Evolutionary conservation across 2,888 invertebrate genomes (phyloP).

Genomic region (Drosophila dives): DNA sequence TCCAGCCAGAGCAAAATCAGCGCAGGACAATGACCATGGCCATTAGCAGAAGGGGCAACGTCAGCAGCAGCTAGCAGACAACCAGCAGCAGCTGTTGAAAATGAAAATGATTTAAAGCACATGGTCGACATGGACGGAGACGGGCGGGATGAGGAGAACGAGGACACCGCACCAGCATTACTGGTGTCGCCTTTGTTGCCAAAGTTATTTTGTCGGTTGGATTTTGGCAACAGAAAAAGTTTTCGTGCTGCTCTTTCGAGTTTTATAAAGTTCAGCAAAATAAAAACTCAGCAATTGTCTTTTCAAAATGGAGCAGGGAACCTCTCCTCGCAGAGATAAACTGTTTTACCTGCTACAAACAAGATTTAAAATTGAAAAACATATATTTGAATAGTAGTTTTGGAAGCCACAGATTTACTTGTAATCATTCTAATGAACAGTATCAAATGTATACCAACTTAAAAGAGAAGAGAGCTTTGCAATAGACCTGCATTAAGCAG

Average conservation of each 20-base stretch:
- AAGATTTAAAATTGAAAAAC: constrained; percentile 34
- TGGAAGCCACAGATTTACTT: constrained; percentile 14
- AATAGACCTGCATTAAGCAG: neutral
- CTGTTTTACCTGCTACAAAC: constrained; percentile 1
- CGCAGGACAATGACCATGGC: constrained; percentile 75
- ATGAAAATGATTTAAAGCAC: constrained; percentile 81
- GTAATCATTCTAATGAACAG: constrained; percentile 67
- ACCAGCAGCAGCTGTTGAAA: constrained; percentile 72
- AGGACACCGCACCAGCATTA: constrained; percentile 31
- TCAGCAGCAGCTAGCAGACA: constrained; percentile 8
- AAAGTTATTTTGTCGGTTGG: constrained; percentile 27
- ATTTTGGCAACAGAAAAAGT: constrained; percentile 6
- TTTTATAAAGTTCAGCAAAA: constrained; percentile 66
- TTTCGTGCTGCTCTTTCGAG: constrained; percentile 30
- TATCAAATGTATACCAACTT: constrained; percentile 17
- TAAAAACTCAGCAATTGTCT: constrained; percentile 37
- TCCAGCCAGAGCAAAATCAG: constrained; percentile 67
- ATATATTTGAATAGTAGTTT: constrained; percentile 10
- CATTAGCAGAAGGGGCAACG: constrained; percentile 15
- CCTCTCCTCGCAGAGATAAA: neutral
- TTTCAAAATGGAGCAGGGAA: constrained; percentile 5
- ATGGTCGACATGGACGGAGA: constrained; percentile 37
- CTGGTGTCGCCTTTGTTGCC: constrained; percentile 33
- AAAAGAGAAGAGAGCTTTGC: neutral
- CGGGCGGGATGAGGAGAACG: neutral